Conservation (phyloP, 2,888 invertebrate genomes). For the Euzophera pinguis region DNA sequence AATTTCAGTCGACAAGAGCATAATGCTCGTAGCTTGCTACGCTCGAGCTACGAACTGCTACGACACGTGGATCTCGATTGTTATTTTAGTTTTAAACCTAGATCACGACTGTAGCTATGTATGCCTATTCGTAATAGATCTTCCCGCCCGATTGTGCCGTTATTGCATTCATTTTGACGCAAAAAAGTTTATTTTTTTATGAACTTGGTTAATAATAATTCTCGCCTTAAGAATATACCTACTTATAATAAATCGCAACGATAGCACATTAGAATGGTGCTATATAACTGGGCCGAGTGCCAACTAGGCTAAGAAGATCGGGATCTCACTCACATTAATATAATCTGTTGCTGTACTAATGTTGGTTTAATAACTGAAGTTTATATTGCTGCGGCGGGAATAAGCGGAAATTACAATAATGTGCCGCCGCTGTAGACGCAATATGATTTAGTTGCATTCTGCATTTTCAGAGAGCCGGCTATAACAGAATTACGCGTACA, state of each 20-base stretch:
- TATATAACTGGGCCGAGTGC: conserved; percentile 5
- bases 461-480: background rate
- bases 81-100: too few species aligned
- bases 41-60: background rate
- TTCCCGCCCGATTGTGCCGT: too few species aligned
- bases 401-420: conserved; percentile 7
- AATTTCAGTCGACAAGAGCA: too few species aligned
- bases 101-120: too few species aligned
- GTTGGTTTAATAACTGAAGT: conserved; percentile 4
- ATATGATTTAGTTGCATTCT: conserved; percentile 1
- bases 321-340: background rate
- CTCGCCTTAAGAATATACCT: too few species aligned
- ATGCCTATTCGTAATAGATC: too few species aligned
- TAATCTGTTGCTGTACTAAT: conserved; percentile 5
- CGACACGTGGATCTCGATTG: background rate
- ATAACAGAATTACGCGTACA: background rate
- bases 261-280: background rate
- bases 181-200: too few species aligned
- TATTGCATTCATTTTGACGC: too few species aligned
- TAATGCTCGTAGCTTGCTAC: background rate
- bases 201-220: too few species aligned
- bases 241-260: background rate
- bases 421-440: background rate
- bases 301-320: background rate
- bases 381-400: background rate